These are phyloP conservation scores for Scelioninae gen. 1 DNA, from an alignment of 2,888 invertebrate genomes.

Conservation along the genomic window DNA sequence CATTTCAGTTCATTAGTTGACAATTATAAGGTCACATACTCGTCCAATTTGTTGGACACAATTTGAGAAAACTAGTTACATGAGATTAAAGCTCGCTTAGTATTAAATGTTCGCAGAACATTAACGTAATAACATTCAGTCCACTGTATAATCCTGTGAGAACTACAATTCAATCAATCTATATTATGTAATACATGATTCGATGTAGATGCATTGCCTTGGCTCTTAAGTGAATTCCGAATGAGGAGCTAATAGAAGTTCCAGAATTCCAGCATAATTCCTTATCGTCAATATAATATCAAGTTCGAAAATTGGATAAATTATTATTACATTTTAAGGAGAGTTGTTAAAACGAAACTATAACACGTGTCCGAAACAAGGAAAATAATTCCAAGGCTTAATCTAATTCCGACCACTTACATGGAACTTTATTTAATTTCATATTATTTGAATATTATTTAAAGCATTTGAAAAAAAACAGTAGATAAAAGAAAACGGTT, in stretches of 20 bases:
- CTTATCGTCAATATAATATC: not conserved
- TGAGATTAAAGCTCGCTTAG: conserved; percentile 29
- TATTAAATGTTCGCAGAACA: conserved; percentile 31
- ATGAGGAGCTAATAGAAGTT: conserved; percentile 30
- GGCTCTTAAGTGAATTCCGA: conserved; percentile 36
- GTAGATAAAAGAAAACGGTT: conserved; percentile 35
- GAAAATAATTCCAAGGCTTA: conserved; percentile 20
- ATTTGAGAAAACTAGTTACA: conserved; percentile 23
- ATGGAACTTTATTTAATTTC: conserved; percentile 10
- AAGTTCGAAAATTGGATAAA: conserved; percentile 13
- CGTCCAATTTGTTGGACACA: conserved; percentile 17
- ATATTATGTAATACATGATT: conserved; percentile 31
- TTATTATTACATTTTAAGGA: too few relatives aligned
- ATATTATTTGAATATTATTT: conserved; percentile 23
- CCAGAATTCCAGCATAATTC: conserved; percentile 2
- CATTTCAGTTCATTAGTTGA: not conserved
- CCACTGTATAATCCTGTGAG: conserved; percentile 23
- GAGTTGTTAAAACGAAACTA: too few relatives aligned
- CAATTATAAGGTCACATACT: conserved; percentile 18
- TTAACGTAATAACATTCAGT: conserved; percentile 35
- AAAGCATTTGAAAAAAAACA: conserved; percentile 11
- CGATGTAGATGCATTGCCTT: conserved; percentile 15
- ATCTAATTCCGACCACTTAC: not conserved
- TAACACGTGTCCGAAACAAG: conserved; percentile 4
- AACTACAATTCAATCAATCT: conserved; percentile 47